A percentile compares a stretch with the other conserved stretches of the same genome.
Evolutionary conservation across 2,113 vertebrate genomes (phyloP).

Genomic region (Tringa solitaria): DNA sequence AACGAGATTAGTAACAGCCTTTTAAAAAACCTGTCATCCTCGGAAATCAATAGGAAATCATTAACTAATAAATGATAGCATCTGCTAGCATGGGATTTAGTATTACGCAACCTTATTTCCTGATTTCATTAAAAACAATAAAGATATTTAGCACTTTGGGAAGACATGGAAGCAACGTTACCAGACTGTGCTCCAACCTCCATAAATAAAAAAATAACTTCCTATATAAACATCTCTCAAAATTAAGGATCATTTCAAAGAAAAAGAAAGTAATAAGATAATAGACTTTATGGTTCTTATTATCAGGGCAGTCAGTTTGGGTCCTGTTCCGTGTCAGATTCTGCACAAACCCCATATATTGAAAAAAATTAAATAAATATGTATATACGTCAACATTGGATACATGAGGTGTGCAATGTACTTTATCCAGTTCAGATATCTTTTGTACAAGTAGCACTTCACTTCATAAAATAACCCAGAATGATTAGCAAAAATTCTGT

Average conservation of each 20-base stretch:
- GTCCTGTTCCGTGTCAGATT: neutral
- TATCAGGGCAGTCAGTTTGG: neutral
- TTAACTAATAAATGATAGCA: neutral
- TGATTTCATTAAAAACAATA: neutral
- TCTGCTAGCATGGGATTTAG: neutral
- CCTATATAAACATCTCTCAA: neutral
- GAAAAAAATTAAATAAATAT: neutral
- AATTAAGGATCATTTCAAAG: neutral
- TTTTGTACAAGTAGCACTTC: neutral
- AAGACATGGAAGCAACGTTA: neutral
- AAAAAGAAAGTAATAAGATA: neutral
- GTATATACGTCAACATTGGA: neutral
- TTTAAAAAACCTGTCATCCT: neutral
- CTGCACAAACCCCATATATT: neutral
- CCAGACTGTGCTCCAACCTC: neutral
- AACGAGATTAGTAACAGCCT: slow-evolving; percentile 4
- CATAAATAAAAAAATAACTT: neutral
- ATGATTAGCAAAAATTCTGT: neutral
- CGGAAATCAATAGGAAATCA: slow-evolving; percentile 22
- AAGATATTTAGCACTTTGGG: neutral
- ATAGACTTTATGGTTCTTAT: neutral
- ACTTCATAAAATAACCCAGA: neutral
- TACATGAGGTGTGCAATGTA: neutral
- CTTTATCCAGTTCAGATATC: neutral
- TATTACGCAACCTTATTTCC: neutral